A percentile compares a stretch with the other conserved stretches of the same genome.
Evolutionary conservation across 2,888 invertebrate genomes (phyloP).

Genomic region (Strigamia transsilvanica): DNA sequence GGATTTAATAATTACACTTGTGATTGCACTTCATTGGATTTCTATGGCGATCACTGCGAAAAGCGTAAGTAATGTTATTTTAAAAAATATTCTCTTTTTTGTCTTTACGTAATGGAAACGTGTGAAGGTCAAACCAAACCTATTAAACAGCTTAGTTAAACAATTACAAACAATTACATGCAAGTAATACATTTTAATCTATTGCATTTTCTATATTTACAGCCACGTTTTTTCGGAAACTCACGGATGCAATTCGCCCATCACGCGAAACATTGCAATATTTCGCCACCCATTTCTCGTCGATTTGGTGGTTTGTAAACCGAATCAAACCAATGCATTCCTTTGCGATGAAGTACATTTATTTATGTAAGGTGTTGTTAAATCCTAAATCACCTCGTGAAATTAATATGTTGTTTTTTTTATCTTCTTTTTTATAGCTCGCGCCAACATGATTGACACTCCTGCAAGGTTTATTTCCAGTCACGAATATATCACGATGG

Average conservation of each 20-base stretch:
- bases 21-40: slow-evolving; percentile 63
- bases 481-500: slow-evolving; percentile 63
- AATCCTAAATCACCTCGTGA: neutral
- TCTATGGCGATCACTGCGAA: slow-evolving; percentile 63
- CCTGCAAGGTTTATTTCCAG: slow-evolving; percentile 62
- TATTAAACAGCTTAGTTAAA: slow-evolving; percentile 26
- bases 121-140: neutral
- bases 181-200: neutral
- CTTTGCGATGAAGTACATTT: slow-evolving; percentile 61
- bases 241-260: slow-evolving; percentile 59
- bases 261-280: slow-evolving; percentile 59
- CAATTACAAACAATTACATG: too few relatives aligned
- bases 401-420: neutral
- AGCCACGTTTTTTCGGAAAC: slow-evolving; percentile 38
- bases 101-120: neutral
- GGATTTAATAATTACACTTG: slow-evolving; percentile 61
- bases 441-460: slow-evolving; percentile 62
- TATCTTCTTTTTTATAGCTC: slow-evolving; percentile 59
- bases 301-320: slow-evolving; percentile 63
- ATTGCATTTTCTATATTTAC: neutral
- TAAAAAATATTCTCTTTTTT: neutral
- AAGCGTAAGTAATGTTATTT: slow-evolving; percentile 60
- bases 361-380: slow-evolving; percentile 61
- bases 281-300: slow-evolving; percentile 61
- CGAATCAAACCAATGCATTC: slow-evolving; percentile 53